A percentile compares a stretch with the other conserved stretches of the same genome.
These are phyloP conservation scores for Catagonus wagneri DNA, from an alignment of 2,113 vertebrate genomes.

Conservation along the genomic window DNA sequence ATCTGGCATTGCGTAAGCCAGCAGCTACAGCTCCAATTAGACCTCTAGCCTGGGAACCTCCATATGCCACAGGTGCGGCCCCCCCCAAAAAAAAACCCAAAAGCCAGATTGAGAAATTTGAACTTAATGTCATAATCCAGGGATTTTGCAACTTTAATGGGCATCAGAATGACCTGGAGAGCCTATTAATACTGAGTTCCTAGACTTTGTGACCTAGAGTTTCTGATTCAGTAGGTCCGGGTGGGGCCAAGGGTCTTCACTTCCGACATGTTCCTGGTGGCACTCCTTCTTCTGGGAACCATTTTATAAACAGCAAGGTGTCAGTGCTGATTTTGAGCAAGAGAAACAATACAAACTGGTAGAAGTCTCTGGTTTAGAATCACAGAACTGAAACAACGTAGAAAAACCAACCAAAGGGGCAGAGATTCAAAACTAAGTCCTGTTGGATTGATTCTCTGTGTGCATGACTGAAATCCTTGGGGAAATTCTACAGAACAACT, in stretches of 20 bases:
- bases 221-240: not conserved
- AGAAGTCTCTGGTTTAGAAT: not conserved
- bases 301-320: not conserved
- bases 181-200: not conserved
- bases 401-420: not conserved
- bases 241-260: not conserved
- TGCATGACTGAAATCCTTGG: not conserved
- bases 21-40: too few species aligned
- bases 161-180: not conserved
- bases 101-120: not conserved
- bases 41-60: too few species aligned
- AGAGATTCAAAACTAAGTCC: not conserved
- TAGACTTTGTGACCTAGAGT: rapidly evolving
- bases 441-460: not conserved
- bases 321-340: not conserved
- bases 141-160: not conserved
- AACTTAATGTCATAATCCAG: not conserved
- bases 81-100: too few species aligned
- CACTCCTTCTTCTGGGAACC: rapidly evolving
- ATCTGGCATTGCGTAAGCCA: too few species aligned
- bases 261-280: rapidly evolving
- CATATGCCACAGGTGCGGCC: too few species aligned
- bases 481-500: not conserved
- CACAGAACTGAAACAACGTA: rapidly evolving
- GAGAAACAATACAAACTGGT: not conserved